Conservation (phyloP, 2,113 vertebrate species). For the Indicator maculatus region DNA sequence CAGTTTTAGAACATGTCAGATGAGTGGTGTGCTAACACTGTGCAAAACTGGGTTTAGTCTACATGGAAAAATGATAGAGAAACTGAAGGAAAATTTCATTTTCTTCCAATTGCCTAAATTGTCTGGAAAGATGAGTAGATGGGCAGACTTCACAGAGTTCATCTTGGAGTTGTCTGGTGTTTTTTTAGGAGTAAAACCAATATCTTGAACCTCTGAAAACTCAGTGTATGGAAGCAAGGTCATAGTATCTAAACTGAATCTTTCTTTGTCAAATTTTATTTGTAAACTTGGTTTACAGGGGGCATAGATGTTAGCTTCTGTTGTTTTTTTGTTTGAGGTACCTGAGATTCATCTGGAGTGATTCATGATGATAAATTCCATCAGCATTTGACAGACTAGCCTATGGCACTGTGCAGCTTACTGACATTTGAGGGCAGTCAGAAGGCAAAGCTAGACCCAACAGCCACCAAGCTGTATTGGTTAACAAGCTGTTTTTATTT, state of each 20-base stretch:
- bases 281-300: neutral
- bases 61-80: neutral
- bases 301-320: neutral
- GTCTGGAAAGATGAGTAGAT: neutral
- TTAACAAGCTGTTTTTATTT: conserved; percentile 11
- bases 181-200: neutral
- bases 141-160: neutral
- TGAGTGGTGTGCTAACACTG: neutral
- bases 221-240: neutral
- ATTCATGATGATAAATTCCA: neutral
- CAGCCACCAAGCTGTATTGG: neutral
- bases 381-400: neutral
- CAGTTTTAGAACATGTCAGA: neutral
- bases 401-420: neutral
- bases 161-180: neutral
- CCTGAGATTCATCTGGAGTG: neutral
- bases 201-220: neutral
- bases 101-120: neutral
- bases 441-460: neutral
- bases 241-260: neutral
- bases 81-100: neutral
- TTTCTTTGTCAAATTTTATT: neutral
- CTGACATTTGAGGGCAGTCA: neutral
- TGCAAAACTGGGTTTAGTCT: neutral
- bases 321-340: neutral